A percentile compares a stretch with the other conserved stretches of the same genome.
phyloP scores from a whole-genome alignment of 2,797 vertebrate genomes.

The Serranus cabrilla region DNA sequence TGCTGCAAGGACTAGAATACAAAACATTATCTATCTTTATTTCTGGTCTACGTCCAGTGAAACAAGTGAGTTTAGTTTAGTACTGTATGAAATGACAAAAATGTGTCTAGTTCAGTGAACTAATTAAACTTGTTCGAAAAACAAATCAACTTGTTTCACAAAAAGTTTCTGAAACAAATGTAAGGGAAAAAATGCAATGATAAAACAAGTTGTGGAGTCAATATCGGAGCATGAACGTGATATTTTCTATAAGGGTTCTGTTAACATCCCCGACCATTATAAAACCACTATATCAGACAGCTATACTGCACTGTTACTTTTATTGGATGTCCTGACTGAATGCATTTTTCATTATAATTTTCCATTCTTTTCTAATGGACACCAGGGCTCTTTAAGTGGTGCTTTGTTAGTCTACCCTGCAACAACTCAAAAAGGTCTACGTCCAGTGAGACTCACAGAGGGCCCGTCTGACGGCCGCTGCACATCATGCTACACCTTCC shows the following conservation, averaged over 20 bases:
- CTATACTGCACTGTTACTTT: slow-evolving; percentile 31
- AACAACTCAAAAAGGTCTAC: slow-evolving; percentile 54
- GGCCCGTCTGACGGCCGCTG: slow-evolving; percentile 22
- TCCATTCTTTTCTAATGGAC: slow-evolving; percentile 70
- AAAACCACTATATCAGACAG: slow-evolving; percentile 28
- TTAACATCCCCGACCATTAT: slow-evolving; percentile 13
- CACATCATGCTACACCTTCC: slow-evolving; percentile 57
- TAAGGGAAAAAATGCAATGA: background rate
- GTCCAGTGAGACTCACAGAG: slow-evolving; percentile 60
- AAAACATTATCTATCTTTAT: slow-evolving; percentile 4
- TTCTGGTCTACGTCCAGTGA: no score
- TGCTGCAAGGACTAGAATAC: background rate
- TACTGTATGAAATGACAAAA: background rate
- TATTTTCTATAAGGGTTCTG: slow-evolving; percentile 23
- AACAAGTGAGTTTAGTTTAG: slow-evolving; percentile 5
- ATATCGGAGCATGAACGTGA: slow-evolving; percentile 13
- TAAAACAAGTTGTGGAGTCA: slow-evolving; percentile 13
- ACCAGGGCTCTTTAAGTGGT: slow-evolving; percentile 44
- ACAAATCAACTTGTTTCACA: background rate
- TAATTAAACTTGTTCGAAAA: slow-evolving; percentile 11
- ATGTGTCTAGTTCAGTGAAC: background rate
- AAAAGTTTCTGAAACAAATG: background rate
- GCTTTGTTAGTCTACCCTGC: slow-evolving; percentile 64
- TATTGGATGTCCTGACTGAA: slow-evolving; percentile 30
- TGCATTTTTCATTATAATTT: slow-evolving; percentile 63